Percentiles rank a stretch among this genome's conserved stretches.
These are phyloP conservation scores for Plectropomus leopardus DNA, from an alignment of 2,113 vertebrate genomes.

Conservation along the genomic window DNA sequence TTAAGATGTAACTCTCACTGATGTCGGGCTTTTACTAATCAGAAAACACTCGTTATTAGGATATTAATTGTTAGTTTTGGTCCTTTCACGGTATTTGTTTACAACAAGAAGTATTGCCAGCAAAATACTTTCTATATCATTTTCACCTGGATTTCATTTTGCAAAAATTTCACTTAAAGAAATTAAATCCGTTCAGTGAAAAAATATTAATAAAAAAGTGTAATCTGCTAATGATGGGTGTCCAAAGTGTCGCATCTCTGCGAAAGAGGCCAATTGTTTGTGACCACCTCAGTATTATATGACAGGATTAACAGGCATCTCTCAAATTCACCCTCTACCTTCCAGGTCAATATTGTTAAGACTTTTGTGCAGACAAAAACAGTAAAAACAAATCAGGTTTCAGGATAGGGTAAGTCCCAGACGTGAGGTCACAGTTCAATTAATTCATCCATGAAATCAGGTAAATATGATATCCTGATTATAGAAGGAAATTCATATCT, in stretches of 20 bases:
- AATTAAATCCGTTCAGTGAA: conserved; percentile 17
- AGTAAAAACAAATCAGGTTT: conserved; percentile 45
- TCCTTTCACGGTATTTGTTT: neutral
- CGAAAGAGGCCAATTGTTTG: conserved; percentile 56
- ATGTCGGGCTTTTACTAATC: neutral
- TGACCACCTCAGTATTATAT: conserved; percentile 74
- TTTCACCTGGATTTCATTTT: neutral
- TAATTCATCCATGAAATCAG: conserved; percentile 4
- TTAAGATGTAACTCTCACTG: too few relatives aligned
- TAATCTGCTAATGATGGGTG: conserved; percentile 27
- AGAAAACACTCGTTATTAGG: neutral
- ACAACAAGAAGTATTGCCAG: neutral
- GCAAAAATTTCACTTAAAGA: conserved; percentile 5
- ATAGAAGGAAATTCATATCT: neutral
- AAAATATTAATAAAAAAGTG: too few relatives aligned
- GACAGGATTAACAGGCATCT: conserved; percentile 62
- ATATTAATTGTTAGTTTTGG: neutral
- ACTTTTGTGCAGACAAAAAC: conserved; percentile 43
- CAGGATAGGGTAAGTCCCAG: conserved; percentile 3
- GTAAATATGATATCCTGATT: neutral
- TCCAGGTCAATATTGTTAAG: conserved; percentile 55
- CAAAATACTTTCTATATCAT: neutral
- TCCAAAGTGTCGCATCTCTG: conserved; percentile 45
- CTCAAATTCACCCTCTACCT: conserved; percentile 33
- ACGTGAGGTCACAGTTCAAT: conserved; percentile 12